Conservation (phyloP, 2,888 invertebrate genomes). For the Agrotis clavis region DNA sequence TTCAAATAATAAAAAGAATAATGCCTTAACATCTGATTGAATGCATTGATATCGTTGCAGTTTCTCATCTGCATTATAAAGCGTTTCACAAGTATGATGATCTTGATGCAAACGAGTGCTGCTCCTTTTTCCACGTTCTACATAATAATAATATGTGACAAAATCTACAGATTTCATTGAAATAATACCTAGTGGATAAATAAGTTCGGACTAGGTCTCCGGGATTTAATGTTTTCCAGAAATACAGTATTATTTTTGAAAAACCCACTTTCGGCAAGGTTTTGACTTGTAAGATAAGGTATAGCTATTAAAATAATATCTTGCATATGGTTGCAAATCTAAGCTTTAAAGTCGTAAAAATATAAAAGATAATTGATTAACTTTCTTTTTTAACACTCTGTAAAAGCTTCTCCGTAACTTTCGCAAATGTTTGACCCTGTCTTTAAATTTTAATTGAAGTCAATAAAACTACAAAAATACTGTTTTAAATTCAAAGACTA, state of each 20-base stretch:
- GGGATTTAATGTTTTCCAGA: neutral
- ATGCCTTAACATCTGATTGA: no score
- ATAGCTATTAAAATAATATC: neutral
- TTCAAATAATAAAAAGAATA: no score
- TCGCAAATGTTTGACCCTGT: slow-evolving; percentile 34
- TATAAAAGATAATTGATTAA: slow-evolving; percentile 20
- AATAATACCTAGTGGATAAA: no score
- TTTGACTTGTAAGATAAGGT: neutral
- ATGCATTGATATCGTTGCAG: no score
- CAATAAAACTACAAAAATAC: neutral
- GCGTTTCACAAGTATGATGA: no score
- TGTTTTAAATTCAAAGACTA: neutral
- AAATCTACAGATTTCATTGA: no score
- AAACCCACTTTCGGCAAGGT: neutral
- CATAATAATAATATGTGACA: no score
- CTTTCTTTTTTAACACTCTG: slow-evolving; percentile 33
- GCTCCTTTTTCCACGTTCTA: no score
- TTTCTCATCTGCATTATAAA: no score
- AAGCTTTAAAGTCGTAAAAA: neutral
- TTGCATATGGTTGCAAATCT: slow-evolving; percentile 17
- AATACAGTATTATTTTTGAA: neutral
- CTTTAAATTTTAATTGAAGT: slow-evolving; percentile 46
- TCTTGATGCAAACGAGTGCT: no score
- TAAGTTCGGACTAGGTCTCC: neutral
- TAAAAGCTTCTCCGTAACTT: slow-evolving; percentile 29